These are phyloP conservation scores for Lottia gigantea DNA, from an alignment of 2,888 invertebrate species.

Conservation along the genomic window DNA sequence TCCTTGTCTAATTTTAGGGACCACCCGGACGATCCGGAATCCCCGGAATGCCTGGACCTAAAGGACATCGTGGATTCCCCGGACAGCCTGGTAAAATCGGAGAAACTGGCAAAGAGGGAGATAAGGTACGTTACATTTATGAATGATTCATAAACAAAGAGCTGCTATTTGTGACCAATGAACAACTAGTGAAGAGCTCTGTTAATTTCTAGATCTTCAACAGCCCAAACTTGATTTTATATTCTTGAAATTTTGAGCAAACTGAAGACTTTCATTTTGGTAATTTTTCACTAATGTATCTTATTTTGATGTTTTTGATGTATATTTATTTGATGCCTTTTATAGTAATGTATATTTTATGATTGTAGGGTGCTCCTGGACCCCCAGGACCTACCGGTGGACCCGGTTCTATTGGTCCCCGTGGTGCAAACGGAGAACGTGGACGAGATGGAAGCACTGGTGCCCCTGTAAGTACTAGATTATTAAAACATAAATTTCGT, in stretches of 20 bases:
- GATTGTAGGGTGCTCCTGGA: constrained; percentile 35
- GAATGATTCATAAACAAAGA: background rate
- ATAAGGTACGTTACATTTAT: constrained; percentile 32
- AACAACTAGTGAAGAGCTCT: too few relatives aligned
- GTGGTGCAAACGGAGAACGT: constrained; percentile 51
- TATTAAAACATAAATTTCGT: too few relatives aligned
- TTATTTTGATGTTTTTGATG: too few relatives aligned
- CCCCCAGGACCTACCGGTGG: constrained; percentile 37
- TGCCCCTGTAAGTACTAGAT: constrained; percentile 35
- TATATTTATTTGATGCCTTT: background rate
- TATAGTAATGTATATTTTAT: background rate
- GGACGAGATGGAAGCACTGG: constrained; percentile 53
- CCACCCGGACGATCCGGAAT: constrained; percentile 46
- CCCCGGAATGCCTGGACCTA: constrained; percentile 50
- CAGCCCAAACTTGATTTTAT: too few relatives aligned
- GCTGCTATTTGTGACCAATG: background rate
- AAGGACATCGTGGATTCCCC: constrained; percentile 50
- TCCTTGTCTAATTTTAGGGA: constrained; percentile 36
- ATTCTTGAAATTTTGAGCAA: too few relatives aligned
- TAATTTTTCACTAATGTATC: too few relatives aligned
- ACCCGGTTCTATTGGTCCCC: constrained; percentile 38
- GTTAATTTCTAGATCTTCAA: too few relatives aligned
- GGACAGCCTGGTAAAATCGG: constrained; percentile 39
- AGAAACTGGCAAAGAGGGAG: constrained; percentile 38
- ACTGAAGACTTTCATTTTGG: too few relatives aligned